Percentiles rank a stretch among this genome's conserved stretches.
Conservation (phyloP, 35 echinoderm and acorn worm species). For the Ptychodera flava region DNA sequence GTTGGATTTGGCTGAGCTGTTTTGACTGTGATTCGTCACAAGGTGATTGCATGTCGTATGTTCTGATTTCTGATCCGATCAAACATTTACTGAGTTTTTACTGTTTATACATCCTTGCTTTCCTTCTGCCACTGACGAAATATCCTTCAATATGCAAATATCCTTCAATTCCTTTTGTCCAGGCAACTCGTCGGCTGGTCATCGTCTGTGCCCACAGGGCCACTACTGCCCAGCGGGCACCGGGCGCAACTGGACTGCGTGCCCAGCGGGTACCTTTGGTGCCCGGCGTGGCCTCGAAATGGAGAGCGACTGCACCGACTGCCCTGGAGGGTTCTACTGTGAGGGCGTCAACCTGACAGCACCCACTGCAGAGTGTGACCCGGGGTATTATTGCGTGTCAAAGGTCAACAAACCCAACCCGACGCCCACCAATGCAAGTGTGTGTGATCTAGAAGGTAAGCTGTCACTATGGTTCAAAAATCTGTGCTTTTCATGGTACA, state of each 20-base stretch:
- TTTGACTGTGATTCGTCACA: no score
- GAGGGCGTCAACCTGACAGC: conserved; percentile 57
- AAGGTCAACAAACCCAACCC: conserved; percentile 79
- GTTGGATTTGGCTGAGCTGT: no score
- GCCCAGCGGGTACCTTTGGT: conserved; percentile 87
- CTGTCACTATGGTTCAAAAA: no score
- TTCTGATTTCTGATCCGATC: no score
- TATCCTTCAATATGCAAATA: no score
- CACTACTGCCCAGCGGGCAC: conserved; percentile 84
- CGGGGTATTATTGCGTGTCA: conserved; percentile 81
- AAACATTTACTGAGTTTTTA: no score
- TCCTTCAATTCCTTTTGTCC: not conserved
- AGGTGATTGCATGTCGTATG: no score
- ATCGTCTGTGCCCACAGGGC: conserved; percentile 62
- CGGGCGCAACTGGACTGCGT: conserved; percentile 94
- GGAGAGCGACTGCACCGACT: conserved; percentile 77
- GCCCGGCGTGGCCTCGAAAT: conserved; percentile 49
- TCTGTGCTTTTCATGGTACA: no score
- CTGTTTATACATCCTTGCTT: no score
- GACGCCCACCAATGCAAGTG: conserved; percentile 8
- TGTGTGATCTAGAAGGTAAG: not conserved
- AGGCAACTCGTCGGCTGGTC: conserved; percentile 84
- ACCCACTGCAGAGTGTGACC: conserved; percentile 54
- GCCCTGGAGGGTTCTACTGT: conserved; percentile 84
- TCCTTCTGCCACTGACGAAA: no score